Percentiles rank a stretch among this genome's conserved stretches.
phyloP scores from a whole-genome alignment of 2,888 invertebrate genomes.

The Megaustenia siamemsis region DNA sequence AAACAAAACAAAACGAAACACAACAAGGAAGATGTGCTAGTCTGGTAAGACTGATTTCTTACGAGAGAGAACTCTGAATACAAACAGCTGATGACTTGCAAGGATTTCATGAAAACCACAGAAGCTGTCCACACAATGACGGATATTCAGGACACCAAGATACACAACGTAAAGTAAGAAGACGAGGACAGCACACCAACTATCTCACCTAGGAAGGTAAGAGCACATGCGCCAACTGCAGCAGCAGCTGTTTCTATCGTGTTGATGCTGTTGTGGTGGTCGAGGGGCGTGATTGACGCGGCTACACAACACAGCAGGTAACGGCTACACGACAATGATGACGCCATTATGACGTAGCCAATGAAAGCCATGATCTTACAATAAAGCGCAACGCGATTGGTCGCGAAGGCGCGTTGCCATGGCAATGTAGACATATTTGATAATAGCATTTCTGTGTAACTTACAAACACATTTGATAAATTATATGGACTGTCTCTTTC shows the following conservation, averaged over 20 bases:
- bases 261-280: neutral
- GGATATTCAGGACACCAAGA: too few species aligned
- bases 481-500: neutral
- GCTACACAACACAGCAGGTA: conserved; percentile 7
- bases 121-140: too few species aligned
- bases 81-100: too few species aligned
- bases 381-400: neutral
- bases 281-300: neutral
- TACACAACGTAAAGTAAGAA: neutral
- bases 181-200: neutral
- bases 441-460: neutral
- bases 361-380: conserved; percentile 5
- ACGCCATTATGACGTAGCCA: conserved; percentile 32
- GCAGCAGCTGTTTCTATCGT: neutral
- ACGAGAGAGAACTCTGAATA: too few species aligned
- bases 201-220: conserved; percentile 33
- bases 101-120: too few species aligned
- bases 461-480: too few species aligned
- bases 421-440: too few species aligned
- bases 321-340: conserved; percentile 18
- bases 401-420: neutral
- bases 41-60: too few species aligned
- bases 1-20: too few species aligned
- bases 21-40: too few species aligned
- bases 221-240: conserved; percentile 14